These are phyloP conservation scores for Clivina fossor DNA, from an alignment of 2,888 invertebrate species.

Conservation along the genomic window DNA sequence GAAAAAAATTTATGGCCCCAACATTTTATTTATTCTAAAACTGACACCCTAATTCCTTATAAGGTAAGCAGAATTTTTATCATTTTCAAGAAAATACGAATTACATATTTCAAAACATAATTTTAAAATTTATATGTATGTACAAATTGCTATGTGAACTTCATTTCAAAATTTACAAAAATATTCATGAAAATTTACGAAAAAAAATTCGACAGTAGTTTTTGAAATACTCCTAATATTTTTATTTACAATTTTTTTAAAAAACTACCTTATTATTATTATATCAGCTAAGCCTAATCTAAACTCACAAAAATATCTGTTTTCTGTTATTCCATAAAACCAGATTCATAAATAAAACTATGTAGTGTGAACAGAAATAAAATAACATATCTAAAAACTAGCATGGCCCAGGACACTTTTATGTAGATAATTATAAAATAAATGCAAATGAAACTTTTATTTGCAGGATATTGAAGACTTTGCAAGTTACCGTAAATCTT, in stretches of 20 bases:
- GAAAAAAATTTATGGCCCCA: constrained; percentile 67
- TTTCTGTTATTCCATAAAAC: too few species aligned
- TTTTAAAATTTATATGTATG: not conserved
- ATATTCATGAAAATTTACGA: constrained; percentile 11
- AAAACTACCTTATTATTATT: too few species aligned
- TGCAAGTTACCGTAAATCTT: constrained; percentile 58
- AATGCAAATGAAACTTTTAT: too few species aligned
- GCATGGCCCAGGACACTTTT: too few species aligned
- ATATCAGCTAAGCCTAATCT: too few species aligned
- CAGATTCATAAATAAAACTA: too few species aligned
- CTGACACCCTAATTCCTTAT: constrained; percentile 67
- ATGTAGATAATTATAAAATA: too few species aligned
- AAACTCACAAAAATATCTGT: too few species aligned
- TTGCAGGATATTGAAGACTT: constrained; percentile 68
- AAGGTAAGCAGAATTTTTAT: constrained; percentile 50
- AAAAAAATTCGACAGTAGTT: constrained; percentile 5
- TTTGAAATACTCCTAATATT: not conserved
- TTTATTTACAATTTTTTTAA: too few species aligned
- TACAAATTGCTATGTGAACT: not conserved
- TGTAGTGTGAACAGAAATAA: too few species aligned
- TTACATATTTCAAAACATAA: not conserved
- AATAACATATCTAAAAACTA: too few species aligned
- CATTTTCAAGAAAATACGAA: not conserved
- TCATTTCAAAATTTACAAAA: constrained; percentile 10
- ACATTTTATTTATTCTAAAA: constrained; percentile 72